These are phyloP conservation scores for Glareola pratincola DNA, from an alignment of 2,113 vertebrate genomes.

Conservation along the genomic window DNA sequence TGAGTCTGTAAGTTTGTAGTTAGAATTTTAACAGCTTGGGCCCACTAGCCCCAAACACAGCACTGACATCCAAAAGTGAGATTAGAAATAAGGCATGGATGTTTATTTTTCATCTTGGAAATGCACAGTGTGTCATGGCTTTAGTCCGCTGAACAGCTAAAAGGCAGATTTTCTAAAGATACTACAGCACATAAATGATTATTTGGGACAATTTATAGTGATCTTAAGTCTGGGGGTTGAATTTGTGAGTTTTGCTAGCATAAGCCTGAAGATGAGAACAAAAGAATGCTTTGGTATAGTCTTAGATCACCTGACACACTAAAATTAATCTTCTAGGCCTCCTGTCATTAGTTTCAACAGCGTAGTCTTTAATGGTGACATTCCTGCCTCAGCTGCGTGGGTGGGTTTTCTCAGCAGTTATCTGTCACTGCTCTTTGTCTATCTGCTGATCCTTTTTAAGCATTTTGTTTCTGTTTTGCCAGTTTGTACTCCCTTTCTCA, in stretches of 20 bases:
- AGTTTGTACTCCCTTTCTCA: background rate
- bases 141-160: background rate
- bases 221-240: background rate
- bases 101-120: background rate
- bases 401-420: background rate
- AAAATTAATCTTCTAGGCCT: background rate
- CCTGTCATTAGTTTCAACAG: background rate
- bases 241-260: background rate
- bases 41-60: background rate
- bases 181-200: background rate
- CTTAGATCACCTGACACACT: background rate
- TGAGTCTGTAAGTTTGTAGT: background rate
- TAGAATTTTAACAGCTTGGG: background rate
- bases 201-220: background rate
- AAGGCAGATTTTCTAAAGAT: background rate
- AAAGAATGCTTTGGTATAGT: background rate
- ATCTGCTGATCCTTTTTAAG: background rate
- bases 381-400: background rate
- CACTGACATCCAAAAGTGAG: background rate
- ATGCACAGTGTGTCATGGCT: background rate
- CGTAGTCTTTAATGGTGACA: background rate
- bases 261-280: background rate
- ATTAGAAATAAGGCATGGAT: background rate
- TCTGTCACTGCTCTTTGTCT: background rate
- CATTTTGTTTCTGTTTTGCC: background rate